These are phyloP conservation scores for Leptothorax acervorum DNA, from an alignment of 2,888 invertebrate species.

Conservation along the genomic window DNA sequence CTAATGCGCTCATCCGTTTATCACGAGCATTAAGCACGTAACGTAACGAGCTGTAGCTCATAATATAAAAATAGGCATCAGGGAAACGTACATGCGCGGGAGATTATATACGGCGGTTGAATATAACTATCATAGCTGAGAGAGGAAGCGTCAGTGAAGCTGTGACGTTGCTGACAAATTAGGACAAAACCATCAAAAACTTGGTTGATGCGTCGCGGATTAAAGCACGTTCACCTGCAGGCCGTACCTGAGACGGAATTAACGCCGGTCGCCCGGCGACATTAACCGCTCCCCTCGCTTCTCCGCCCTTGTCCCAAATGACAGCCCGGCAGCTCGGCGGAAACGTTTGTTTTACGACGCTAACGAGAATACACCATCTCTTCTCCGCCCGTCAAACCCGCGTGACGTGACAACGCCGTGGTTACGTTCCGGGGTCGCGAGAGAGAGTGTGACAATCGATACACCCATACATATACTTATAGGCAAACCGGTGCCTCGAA, in stretches of 20 bases:
- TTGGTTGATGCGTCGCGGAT: conserved; percentile 15
- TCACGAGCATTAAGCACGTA: conserved; percentile 11
- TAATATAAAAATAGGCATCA: neutral
- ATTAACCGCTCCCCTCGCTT: neutral
- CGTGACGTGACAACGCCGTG: conserved; percentile 60
- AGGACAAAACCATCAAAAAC: conserved; percentile 31
- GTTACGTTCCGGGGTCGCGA: conserved; percentile 56
- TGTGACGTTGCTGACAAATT: conserved; percentile 19
- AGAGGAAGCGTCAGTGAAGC: neutral
- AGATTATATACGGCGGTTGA: neutral
- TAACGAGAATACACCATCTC: conserved; percentile 55
- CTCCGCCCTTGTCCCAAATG: neutral
- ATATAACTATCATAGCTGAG: neutral
- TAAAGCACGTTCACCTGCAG: conserved; percentile 13
- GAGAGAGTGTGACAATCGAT: conserved; percentile 66
- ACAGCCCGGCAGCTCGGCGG: neutral
- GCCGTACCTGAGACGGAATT: conserved; percentile 26
- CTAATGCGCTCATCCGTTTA: neutral
- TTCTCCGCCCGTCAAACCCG: conserved; percentile 54
- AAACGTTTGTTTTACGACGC: conserved; percentile 50
- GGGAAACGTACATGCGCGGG: neutral
- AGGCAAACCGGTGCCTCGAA: conserved; percentile 57
- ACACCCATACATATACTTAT: conserved; percentile 59
- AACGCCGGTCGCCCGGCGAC: neutral
- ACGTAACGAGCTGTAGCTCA: neutral